Percentiles rank a stretch among this genome's conserved stretches.
These are phyloP conservation scores for Intellagama lesueurii DNA, from an alignment of 2,797 vertebrate species.

Conservation along the genomic window DNA sequence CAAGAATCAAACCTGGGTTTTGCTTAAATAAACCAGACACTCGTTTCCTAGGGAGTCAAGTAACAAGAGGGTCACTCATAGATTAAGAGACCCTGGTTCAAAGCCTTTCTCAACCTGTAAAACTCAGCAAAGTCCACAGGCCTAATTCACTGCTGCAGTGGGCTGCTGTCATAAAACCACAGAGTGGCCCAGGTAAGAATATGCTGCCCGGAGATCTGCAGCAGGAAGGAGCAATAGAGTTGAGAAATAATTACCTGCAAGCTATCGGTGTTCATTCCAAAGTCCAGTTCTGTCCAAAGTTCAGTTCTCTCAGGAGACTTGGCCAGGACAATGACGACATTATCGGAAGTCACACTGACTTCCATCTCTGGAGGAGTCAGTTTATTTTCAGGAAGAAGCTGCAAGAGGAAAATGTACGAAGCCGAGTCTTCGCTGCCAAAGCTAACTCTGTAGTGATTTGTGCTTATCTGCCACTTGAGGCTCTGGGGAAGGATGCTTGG, in stretches of 20 bases:
- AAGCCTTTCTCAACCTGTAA: not conserved
- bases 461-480: conserved; percentile 58
- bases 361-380: conserved; percentile 58
- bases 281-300: conserved; percentile 77
- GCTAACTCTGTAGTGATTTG: conserved; percentile 64
- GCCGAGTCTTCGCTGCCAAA: conserved; percentile 51
- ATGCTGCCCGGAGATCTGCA: not conserved
- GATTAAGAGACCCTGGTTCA: not conserved
- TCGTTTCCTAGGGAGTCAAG: not conserved
- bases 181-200: not conserved
- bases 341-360: conserved; percentile 71
- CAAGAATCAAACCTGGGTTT: not conserved
- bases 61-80: not conserved
- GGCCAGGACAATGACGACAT: conserved; percentile 69
- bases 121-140: not conserved
- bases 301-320: conserved; percentile 75
- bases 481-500: conserved; percentile 69
- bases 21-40: not conserved
- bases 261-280: conserved; percentile 62
- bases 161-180: not conserved
- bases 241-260: conserved; percentile 76
- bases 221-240: not conserved
- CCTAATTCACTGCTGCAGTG: not conserved
- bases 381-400: conserved; percentile 64
- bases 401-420: conserved; percentile 66